Conservation (phyloP, 2,797 vertebrate species). For the Margarornis squamiger region DNA sequence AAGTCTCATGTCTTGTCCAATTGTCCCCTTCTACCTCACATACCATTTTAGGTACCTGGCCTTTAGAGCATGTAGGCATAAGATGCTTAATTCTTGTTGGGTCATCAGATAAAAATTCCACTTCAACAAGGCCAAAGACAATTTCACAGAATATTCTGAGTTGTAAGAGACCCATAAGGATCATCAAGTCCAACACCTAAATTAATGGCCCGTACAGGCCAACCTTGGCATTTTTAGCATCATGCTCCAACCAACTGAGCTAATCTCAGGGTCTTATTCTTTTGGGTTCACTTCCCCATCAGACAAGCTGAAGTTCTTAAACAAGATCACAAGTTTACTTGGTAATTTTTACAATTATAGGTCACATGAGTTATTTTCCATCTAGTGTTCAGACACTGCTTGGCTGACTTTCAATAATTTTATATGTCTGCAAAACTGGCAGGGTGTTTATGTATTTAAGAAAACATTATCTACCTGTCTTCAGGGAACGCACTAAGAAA, state of each 20-base stretch:
- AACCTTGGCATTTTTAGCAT: background rate
- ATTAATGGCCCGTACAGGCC: background rate
- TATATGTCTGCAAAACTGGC: background rate
- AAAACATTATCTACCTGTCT: background rate
- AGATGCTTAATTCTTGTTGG: background rate
- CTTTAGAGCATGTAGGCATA: accelerated
- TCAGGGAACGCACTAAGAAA: background rate
- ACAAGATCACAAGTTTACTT: background rate
- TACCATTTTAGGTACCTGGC: background rate
- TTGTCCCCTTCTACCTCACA: background rate
- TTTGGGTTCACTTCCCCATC: background rate
- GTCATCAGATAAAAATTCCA: background rate
- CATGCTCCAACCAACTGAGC: background rate
- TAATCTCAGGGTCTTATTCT: background rate
- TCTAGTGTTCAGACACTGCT: background rate
- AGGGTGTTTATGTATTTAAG: background rate
- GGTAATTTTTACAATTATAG: background rate
- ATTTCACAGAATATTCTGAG: background rate
- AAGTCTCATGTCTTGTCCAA: background rate
- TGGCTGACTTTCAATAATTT: background rate
- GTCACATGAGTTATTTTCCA: background rate
- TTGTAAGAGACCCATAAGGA: background rate
- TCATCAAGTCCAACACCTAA: background rate
- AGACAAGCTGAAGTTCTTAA: background rate
- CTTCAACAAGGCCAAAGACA: background rate